Base-by-base conservation (phyloP, 2,797 vertebrate species). In the Phrynocephalus forsythii region DNA sequence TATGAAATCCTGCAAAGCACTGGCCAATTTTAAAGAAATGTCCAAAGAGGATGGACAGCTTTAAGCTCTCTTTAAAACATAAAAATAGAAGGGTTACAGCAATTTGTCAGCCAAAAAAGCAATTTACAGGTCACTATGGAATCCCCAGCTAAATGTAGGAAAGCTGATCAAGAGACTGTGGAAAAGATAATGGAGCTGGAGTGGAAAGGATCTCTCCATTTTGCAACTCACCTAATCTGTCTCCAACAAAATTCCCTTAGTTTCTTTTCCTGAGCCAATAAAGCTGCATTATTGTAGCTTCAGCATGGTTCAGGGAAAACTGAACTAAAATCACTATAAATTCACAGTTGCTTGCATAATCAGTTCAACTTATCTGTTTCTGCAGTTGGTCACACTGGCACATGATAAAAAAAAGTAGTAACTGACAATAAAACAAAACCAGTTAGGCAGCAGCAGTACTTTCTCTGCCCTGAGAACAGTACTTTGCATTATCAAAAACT, bases 201-300 rank as follows among this genome's bases (percentile, higher is more conserved):
- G 94, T 96, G 95, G 90, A 95, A 96, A 92, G 82, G 91, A 89
- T 94, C 94, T 90, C 93, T 95, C 83, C 0, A 3, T 91, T 96
- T 94, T 94, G 88, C 94, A 88, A 91, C 90, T 77, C 85, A 92
- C 93, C 92, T 98, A 97, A 98, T 98, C 97, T 98, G 96, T 97
- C 97, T 98, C 97, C 93, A 96, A 92, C 98, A 96, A 98, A 97
- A 96, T 97, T 97, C 97, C 38, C 96, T 98, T 97, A 96, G 97
- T 98, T 98, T 97, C 95, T 97, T 97, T 95, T 95, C 96, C 96
- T 95, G 95, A 97, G 95, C 97, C 96, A 97, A 92, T 97, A 97
- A 97, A 96, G 96, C 87, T 96, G 94, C 94, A 95, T 97, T 97
- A 96, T 94, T 94, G 93, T 93, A 92, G 95, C 85, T 97, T 96